phyloP scores from a whole-genome alignment of 2,888 invertebrate genomes.

The Poecilus cupreus region DNA sequence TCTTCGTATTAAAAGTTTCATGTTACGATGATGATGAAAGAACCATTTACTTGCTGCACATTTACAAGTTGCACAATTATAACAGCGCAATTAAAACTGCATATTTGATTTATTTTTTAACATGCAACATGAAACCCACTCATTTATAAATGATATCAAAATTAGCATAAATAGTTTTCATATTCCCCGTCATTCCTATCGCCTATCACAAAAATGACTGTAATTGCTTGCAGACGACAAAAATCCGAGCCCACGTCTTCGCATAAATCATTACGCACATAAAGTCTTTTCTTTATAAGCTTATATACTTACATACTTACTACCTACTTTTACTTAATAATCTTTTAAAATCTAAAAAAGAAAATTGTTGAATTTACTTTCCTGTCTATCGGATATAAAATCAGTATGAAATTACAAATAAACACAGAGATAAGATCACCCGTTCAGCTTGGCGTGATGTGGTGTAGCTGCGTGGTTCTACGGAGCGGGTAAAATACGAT shows the following conservation, averaged over 20 bases:
- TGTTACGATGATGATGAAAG: neutral
- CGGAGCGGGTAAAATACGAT: neutral
- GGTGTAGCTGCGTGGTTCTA: neutral
- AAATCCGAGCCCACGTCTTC: constrained; percentile 12
- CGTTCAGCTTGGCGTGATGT: neutral
- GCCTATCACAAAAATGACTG: neutral
- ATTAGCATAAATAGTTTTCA: constrained; percentile 2
- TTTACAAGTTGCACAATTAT: constrained; percentile 7
- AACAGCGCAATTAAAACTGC: constrained; percentile 20
- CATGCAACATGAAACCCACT: neutral
- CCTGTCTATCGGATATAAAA: neutral
- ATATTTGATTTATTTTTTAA: constrained; percentile 10
- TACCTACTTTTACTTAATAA: neutral
- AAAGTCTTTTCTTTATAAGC: neutral
- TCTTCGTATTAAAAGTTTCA: neutral
- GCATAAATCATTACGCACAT: neutral
- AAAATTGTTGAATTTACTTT: constrained; percentile 10
- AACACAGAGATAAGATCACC: constrained; percentile 2
- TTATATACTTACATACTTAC: too few species aligned
- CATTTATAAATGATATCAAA: constrained; percentile 14
- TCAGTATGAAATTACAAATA: constrained; percentile 8
- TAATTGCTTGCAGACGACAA: constrained; percentile 12
- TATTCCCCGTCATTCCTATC: constrained; percentile 6
- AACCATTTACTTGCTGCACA: neutral
- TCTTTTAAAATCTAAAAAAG: neutral